Conservation (phyloP, 1,140 invertebrate genomes). For the Hylaeus anthracinus region DNA sequence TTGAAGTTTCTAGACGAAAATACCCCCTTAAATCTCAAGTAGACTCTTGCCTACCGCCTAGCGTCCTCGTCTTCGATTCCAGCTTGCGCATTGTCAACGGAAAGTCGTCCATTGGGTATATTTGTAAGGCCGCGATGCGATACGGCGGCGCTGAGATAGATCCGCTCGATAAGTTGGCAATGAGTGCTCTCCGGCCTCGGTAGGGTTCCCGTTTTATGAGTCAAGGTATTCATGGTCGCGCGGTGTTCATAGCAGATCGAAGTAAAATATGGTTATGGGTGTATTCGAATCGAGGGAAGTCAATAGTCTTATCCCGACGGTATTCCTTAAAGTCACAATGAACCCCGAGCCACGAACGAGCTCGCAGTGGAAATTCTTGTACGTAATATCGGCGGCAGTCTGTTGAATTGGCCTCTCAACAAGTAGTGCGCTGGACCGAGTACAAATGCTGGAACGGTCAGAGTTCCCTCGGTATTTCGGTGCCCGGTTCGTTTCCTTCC, state of each 20-base stretch:
- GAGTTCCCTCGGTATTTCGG: conserved; percentile 51
- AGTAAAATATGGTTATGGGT: conserved; percentile 10
- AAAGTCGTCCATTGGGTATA: too few relatives aligned
- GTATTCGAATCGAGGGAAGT: conserved; percentile 12
- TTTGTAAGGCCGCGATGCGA: too few relatives aligned
- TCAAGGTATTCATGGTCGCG: background rate
- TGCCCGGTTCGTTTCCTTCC: conserved; percentile 59
- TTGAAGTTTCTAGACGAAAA: too few relatives aligned
- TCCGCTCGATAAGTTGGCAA: too few relatives aligned
- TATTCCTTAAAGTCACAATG: conserved; percentile 16
- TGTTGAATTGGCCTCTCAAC: conserved; percentile 47
- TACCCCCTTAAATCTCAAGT: too few relatives aligned
- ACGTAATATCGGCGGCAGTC: conserved; percentile 45
- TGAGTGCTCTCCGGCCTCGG: too few relatives aligned
- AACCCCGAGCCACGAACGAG: conserved; percentile 37
- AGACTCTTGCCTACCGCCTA: too few relatives aligned
- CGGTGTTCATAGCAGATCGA: background rate
- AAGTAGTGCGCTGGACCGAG: conserved; percentile 31
- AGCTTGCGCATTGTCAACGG: too few relatives aligned
- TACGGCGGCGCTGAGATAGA: too few relatives aligned
- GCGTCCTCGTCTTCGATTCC: too few relatives aligned
- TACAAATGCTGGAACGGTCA: conserved; percentile 22
- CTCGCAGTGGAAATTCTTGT: conserved; percentile 49
- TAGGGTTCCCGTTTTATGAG: background rate
- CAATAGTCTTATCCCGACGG: conserved; percentile 23